Conservation (phyloP, 2,888 invertebrate genomes). For the Cerceris ruficornis region DNA sequence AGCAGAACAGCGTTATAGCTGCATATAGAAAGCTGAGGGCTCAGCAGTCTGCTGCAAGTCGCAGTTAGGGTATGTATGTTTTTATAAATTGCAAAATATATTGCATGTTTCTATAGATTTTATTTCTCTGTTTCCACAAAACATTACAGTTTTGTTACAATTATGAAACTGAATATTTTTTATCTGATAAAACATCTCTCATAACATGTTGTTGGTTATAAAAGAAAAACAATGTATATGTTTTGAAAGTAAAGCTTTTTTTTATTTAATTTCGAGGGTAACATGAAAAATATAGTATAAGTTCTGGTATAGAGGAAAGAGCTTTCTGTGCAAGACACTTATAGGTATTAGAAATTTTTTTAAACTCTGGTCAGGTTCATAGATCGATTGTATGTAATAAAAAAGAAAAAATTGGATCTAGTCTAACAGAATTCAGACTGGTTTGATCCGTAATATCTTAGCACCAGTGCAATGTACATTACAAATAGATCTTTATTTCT, state of each 20-base stretch:
- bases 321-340: conserved; percentile 38
- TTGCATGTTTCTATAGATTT: conserved; percentile 16
- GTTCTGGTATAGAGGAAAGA: conserved; percentile 17
- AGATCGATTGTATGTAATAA: too few species aligned
- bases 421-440: conserved; percentile 3
- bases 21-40: conserved; percentile 85
- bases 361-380: too few species aligned
- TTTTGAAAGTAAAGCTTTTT: conserved; percentile 42
- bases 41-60: conserved; percentile 39
- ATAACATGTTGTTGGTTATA: conserved; percentile 5
- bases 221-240: conserved; percentile 20
- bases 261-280: conserved; percentile 38
- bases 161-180: conserved; percentile 9
- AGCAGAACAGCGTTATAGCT: conserved; percentile 84
- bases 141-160: conserved; percentile 23
- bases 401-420: neutral
- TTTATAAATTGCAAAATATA: conserved; percentile 12
- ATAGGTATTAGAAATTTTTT: conserved; percentile 25
- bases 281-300: conserved; percentile 56
- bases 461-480: conserved; percentile 38
- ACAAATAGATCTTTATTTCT: conserved; percentile 1
- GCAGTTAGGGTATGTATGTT: conserved; percentile 53
- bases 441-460: conserved; percentile 23
- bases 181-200: conserved; percentile 31
- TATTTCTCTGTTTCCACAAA: neutral